These are phyloP conservation scores for Hypomecis punctinalis DNA, from an alignment of 2,888 invertebrate species.

Conservation along the genomic window DNA sequence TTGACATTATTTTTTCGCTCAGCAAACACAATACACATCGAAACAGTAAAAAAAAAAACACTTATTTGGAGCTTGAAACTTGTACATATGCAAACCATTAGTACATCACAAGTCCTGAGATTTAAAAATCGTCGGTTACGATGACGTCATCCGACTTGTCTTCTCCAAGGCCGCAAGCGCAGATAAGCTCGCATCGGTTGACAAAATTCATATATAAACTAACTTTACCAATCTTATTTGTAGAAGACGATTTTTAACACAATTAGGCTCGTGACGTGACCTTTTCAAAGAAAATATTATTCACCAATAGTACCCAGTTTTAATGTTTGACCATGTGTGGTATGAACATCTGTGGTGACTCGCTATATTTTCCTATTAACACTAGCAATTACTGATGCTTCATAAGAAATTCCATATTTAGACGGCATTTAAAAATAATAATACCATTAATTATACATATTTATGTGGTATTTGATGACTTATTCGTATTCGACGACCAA, in stretches of 20 bases:
- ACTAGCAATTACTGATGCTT: background rate
- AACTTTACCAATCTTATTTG: background rate
- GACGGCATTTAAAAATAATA: background rate
- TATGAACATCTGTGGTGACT: constrained; percentile 16
- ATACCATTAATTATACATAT: too few relatives aligned
- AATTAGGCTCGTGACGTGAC: constrained; percentile 19
- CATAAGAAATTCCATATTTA: background rate
- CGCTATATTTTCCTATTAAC: too few relatives aligned
- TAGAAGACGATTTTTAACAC: constrained; percentile 15
- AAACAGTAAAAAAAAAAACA: too few relatives aligned
- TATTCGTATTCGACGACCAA: too few relatives aligned
- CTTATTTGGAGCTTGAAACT: too few relatives aligned
- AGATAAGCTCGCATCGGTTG: constrained; percentile 49
- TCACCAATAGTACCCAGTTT: constrained; percentile 1
- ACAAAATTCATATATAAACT: background rate
- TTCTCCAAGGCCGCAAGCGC: constrained; percentile 55
- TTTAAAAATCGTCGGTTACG: constrained; percentile 45
- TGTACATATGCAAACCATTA: too few relatives aligned
- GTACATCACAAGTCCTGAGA: constrained; percentile 22
- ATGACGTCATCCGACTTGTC: constrained; percentile 59
- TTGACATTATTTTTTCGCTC: too few relatives aligned
- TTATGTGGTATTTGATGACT: too few relatives aligned
- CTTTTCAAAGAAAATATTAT: constrained; percentile 26
- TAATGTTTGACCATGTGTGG: constrained; percentile 14
- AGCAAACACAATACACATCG: too few relatives aligned